These are phyloP conservation scores for Calliopsis andreniformis DNA, from an alignment of 1,140 invertebrate genomes.

Conservation along the genomic window DNA sequence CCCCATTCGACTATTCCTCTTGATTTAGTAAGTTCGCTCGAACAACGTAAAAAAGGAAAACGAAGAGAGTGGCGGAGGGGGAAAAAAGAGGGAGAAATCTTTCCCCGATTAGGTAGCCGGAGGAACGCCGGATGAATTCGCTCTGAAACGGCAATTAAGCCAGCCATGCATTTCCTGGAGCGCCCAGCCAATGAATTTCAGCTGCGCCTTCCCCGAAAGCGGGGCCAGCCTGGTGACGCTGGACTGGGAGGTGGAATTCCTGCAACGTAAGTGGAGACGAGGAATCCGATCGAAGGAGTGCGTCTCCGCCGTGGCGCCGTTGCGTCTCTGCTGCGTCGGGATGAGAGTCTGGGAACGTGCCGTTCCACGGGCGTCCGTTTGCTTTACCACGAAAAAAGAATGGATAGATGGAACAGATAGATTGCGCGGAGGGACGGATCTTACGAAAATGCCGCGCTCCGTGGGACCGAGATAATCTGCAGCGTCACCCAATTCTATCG, in stretches of 20 bases:
- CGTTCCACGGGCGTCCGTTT: slow-evolving; percentile 58
- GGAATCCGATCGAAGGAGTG: slow-evolving; percentile 67
- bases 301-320: slow-evolving; percentile 59
- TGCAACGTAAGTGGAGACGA: slow-evolving; percentile 64
- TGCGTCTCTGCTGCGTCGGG: slow-evolving; percentile 64
- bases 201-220: slow-evolving; percentile 29
- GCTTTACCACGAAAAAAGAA: slow-evolving; percentile 40
- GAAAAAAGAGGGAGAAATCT: slow-evolving; percentile 9
- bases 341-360: slow-evolving; percentile 60
- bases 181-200: slow-evolving; percentile 17
- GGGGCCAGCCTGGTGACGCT: neutral
- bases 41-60: neutral
- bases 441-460: slow-evolving; percentile 60
- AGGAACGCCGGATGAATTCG: slow-evolving; percentile 38
- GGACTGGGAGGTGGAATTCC: slow-evolving; percentile 48
- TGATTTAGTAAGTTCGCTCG: slow-evolving; percentile 16
- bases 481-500: neutral
- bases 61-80: too few relatives aligned
- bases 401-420: slow-evolving; percentile 43
- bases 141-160: slow-evolving; percentile 50
- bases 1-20: slow-evolving; percentile 7
- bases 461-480: slow-evolving; percentile 36
- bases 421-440: slow-evolving; percentile 18
- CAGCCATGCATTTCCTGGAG: slow-evolving; percentile 44
- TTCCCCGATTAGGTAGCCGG: slow-evolving; percentile 40